Conservation (phyloP, 2,113 vertebrate genomes). For the Meles meles region DNA sequence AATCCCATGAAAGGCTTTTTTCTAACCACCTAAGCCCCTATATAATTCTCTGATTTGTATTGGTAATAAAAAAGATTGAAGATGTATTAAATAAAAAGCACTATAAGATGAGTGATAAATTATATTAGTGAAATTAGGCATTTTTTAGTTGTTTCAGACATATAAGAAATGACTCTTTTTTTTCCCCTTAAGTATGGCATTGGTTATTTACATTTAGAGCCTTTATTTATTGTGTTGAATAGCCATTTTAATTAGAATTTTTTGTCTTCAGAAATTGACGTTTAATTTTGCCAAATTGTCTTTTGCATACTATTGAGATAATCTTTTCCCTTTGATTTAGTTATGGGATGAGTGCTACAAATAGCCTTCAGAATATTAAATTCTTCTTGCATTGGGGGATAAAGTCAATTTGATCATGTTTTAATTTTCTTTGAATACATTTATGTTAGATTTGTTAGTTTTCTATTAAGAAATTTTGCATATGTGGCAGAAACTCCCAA, state of each 20-base stretch:
- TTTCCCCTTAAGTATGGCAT: neutral
- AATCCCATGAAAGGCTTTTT: neutral
- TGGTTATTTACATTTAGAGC: neutral
- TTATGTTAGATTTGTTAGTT: slow-evolving; percentile 9
- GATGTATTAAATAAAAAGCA: neutral
- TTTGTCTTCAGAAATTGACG: neutral
- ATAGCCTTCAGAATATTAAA: neutral
- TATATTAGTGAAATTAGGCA: neutral
- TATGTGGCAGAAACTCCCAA: neutral
- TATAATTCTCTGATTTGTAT: neutral
- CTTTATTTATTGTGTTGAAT: neutral
- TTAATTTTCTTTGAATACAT: neutral
- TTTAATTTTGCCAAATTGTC: neutral
- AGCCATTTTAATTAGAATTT: neutral
- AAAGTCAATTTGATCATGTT: neutral
- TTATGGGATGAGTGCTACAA: neutral
- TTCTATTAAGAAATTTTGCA: neutral
- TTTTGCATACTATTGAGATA: neutral
- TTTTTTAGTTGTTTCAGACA: neutral
- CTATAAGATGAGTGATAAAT: neutral
- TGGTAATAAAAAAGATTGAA: neutral
- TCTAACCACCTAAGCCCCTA: neutral
- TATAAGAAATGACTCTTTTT: neutral
- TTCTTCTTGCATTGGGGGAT: neutral
- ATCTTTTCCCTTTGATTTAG: neutral